Evolutionary conservation across 2,797 vertebrate genomes (phyloP).

Genomic region (Etheostoma perlongum): DNA sequence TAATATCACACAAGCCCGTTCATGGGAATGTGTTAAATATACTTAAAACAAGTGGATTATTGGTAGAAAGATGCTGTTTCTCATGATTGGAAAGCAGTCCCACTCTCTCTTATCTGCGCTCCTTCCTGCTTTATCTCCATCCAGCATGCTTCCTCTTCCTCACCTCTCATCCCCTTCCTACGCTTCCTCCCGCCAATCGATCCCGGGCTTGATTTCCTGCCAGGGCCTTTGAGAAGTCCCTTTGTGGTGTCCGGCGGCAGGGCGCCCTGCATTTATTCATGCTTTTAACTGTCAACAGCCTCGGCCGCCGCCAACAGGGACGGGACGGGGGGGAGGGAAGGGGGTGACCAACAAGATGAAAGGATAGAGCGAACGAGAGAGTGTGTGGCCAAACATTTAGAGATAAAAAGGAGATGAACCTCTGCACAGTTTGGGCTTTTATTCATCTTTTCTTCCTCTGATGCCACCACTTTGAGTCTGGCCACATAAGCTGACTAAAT

Average conservation of each 20-base stretch:
- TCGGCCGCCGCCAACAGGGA: conserved; percentile 10
- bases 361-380: neutral
- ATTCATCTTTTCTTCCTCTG: neutral
- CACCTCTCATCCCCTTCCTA: neutral
- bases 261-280: conserved; percentile 40
- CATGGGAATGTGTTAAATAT: too few relatives aligned
- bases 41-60: neutral
- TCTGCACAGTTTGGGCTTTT: neutral
- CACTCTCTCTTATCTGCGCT: neutral
- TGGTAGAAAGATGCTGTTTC: neutral
- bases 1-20: too few relatives aligned
- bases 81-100: neutral
- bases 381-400: neutral
- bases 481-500: conserved; percentile 13
- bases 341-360: neutral
- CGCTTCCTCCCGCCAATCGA: conserved; percentile 11
- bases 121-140: neutral
- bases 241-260: conserved; percentile 10
- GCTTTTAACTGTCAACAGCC: conserved; percentile 45
- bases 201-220: conserved; percentile 40
- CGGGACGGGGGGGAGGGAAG: too few relatives aligned
- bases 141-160: neutral
- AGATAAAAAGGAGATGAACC: conserved; percentile 14
- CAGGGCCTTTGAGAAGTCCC: conserved; percentile 46
- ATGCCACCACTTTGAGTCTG: conserved; percentile 1